Conservation (phyloP, 2,797 vertebrate genomes). For the Podargus strigoides region DNA sequence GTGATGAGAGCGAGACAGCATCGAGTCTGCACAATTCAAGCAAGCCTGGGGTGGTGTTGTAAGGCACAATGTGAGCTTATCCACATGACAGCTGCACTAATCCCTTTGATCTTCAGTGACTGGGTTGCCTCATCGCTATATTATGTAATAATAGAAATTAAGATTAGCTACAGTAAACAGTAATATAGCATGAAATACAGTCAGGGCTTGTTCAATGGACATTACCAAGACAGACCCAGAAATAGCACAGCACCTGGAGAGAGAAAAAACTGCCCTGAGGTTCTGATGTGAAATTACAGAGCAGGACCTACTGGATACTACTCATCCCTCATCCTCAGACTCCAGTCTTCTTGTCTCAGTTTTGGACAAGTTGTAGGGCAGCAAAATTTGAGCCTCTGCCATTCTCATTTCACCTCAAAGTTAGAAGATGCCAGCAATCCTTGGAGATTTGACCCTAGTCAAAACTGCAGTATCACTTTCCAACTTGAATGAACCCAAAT, state of each 20-base stretch:
- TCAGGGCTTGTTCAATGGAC: constrained; percentile 43
- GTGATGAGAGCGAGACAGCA: neutral
- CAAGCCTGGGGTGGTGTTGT: constrained; percentile 10
- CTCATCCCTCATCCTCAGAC: neutral
- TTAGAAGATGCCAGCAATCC: neutral
- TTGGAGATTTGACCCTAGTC: neutral
- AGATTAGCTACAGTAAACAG: constrained; percentile 52
- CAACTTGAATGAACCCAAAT: neutral
- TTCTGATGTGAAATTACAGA: neutral
- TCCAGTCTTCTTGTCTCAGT: neutral
- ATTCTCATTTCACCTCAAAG: neutral
- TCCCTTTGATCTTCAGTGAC: constrained; percentile 58
- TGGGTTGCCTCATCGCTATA: constrained; percentile 12
- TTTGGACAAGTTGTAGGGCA: neutral
- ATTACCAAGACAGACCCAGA: neutral
- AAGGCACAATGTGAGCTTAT: constrained; percentile 43
- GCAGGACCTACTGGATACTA: neutral
- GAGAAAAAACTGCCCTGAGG: neutral
- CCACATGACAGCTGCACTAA: constrained; percentile 47
- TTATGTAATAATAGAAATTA: constrained; percentile 62
- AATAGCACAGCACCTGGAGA: constrained; percentile 49
- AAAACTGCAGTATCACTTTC: neutral
- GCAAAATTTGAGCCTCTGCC: neutral
- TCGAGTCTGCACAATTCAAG: neutral
- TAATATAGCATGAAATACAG: constrained; percentile 52